Conservation (phyloP, 2,113 vertebrate genomes). For the Festucalex cinctus region DNA sequence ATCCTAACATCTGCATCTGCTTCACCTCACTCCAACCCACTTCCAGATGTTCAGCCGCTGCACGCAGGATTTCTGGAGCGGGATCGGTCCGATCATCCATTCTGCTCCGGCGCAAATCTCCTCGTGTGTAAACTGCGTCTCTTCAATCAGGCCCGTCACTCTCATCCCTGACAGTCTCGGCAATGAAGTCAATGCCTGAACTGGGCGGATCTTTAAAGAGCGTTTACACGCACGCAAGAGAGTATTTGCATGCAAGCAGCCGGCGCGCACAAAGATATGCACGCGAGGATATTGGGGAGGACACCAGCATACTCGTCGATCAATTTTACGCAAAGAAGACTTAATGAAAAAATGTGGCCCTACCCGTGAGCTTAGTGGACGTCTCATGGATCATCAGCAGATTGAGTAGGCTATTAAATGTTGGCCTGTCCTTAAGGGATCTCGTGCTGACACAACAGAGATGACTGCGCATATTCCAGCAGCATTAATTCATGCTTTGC, state of each 20-base stretch:
- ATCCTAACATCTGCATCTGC: constrained; percentile 23
- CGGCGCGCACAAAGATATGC: neutral
- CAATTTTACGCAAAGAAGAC: constrained; percentile 1
- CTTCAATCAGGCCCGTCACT: constrained; percentile 47
- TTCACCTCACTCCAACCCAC: constrained; percentile 26
- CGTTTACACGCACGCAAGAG: constrained; percentile 31
- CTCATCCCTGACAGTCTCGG: constrained; percentile 17
- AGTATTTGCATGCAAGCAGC: constrained; percentile 19
- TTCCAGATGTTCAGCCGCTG: constrained; percentile 49
- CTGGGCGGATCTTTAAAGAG: constrained; percentile 29
- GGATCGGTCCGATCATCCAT: constrained; percentile 35
- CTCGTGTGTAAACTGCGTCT: constrained; percentile 40
- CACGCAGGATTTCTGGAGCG: constrained; percentile 25
- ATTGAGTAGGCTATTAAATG: constrained; percentile 38
- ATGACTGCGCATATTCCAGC: constrained; percentile 61
- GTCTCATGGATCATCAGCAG: constrained; percentile 28
- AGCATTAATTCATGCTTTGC: constrained; percentile 48
- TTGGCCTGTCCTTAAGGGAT: constrained; percentile 36
- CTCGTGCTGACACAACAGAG: constrained; percentile 51
- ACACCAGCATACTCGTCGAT: neutral
- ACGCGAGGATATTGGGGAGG: constrained; percentile 1
- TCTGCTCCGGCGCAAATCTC: constrained; percentile 44
- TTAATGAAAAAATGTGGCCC: constrained; percentile 22
- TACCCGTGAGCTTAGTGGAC: constrained; percentile 24
- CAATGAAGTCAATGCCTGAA: constrained; percentile 47